Evolutionary conservation across 1,140 invertebrate species (phyloP), one percentile per base, ranked within the genome.

Genomic region (Eueides isabella): DNA sequence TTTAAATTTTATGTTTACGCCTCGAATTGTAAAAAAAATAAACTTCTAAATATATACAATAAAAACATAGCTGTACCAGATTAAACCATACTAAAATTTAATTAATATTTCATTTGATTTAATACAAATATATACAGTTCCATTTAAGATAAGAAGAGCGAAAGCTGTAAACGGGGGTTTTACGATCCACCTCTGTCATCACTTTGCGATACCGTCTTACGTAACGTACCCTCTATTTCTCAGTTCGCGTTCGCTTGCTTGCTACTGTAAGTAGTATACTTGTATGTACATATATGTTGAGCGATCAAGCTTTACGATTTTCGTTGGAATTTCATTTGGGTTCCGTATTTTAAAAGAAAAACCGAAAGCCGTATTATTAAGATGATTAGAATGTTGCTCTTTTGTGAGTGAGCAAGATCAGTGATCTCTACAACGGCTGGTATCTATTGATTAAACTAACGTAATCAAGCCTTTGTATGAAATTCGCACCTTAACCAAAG

Each of bases 111-210:
- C 23, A 55, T 26, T 38, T 14, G 11, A 55, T 55, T 55, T 55
- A 23, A 70, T 28, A 61, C 35, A 61, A 70, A 70, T 70, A 62
- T 70, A 62, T 70, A 62, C 61, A 70, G 61, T 70, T 63, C 63
- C 55, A 63, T 70, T 70, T 29, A 33, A 70, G 68, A 70, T 70
- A 63, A 70, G 68, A 28, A 61, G 55, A 62, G 61, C 33, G 31
- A n/a, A 63, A 61, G 23, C 19, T 33, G 55, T 62, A 16, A 35
- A 65, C 55, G 61, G 68, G 68, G 61, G 61, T 70, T 62, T 55
- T 70, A 63, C 68, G 68, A 70, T 28, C 61, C 48, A 69, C 67
- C 68, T 70, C 55, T 29, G 68, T 70, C 68, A 70, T 70, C 68
- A 70, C 68, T 69, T 61, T 62, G 14, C 68, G 61, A 70, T 70